Percentiles rank a stretch among this genome's conserved stretches.
Evolutionary conservation across 2,888 invertebrate species (phyloP).

Genomic region (Psylliodes chrysocephalus): DNA sequence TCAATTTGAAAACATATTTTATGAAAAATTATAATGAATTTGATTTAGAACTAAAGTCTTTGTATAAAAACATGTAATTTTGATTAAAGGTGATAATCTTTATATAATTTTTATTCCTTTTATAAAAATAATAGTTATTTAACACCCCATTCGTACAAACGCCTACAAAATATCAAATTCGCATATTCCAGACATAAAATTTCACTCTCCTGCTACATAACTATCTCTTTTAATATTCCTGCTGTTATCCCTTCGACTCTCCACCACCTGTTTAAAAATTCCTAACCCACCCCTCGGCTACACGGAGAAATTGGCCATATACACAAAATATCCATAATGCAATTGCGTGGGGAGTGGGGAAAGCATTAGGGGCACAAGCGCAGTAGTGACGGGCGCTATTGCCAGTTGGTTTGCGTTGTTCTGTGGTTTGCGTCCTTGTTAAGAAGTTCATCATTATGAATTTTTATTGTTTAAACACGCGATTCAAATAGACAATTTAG

Average conservation of each 20-base stretch:
- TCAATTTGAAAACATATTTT: no score
- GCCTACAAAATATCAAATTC: no score
- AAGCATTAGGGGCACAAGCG: conserved; percentile 21
- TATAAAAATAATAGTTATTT: no score
- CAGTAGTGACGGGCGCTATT: conserved; percentile 17
- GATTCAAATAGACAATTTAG: conserved; percentile 21
- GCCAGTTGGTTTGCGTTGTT: conserved; percentile 25
- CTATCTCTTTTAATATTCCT: conserved; percentile 29
- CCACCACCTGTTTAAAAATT: conserved; percentile 34
- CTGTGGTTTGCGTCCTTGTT: conserved; percentile 11
- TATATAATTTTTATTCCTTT: no score
- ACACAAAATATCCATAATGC: conserved; percentile 39
- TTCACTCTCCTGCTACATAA: conserved; percentile 6
- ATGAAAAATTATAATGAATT: no score
- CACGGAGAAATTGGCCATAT: conserved; percentile 34
- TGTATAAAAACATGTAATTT: no score
- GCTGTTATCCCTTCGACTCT: conserved; percentile 29
- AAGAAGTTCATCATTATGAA: conserved; percentile 17
- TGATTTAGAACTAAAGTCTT: no score
- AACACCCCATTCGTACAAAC: no score
- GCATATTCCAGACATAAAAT: conserved; percentile 16
- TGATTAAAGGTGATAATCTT: no score
- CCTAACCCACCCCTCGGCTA: conserved; percentile 22
- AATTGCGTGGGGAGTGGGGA: conserved; percentile 24
- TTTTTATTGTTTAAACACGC: conserved; percentile 19